Base-by-base conservation (phyloP, 2,888 invertebrate genomes). In the Trissolcus japonicus region DNA sequence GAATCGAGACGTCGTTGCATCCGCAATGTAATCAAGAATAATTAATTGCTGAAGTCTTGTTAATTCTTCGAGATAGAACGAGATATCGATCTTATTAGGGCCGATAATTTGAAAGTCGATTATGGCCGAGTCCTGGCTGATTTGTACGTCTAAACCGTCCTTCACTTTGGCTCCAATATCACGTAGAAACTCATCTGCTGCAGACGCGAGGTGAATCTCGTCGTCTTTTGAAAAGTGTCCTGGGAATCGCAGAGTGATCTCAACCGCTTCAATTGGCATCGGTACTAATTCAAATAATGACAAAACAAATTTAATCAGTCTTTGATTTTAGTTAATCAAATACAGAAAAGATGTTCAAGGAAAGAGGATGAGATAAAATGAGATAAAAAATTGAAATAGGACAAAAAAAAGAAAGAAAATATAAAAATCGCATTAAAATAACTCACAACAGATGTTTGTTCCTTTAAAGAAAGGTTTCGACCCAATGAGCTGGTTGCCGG, bases 21-120 rank as follows among this genome's bases (percentile, higher is more conserved):
- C 93, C 0, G 93, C 92, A 2, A 89, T 89, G 65, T 92, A 90
- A 51, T 91, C 91, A 7, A 89, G 81, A 16, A 89, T 80, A 6
- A 90, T 90, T 43, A 92, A 81, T 61, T 90, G 89, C 79, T 91
- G 91, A 66, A 91, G 90, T 85, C 91, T 90, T 81, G 95, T 94
- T 91, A 94, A 91, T 88, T 94, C 93, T 87, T 96, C 95, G 53
- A 96, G 91, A 83, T 94, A 92, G 85, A 94, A 95, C 0, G 95
- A 94, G 46, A 94, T 91, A 86, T 96, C 95, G 0, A 95, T 93
- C 83, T 95, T 95, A 79, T 93, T 92, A 0, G 92, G 91, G 4
- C 95, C 95, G 68, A 93, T 90, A 4, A 96, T 89, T 54, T 93
- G 87, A 73, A 89, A 89, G 6, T 83, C 83, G 60, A 89, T 74